phyloP scores from a whole-genome alignment of 1,140 invertebrate species.

The Copidosoma floridanum region DNA sequence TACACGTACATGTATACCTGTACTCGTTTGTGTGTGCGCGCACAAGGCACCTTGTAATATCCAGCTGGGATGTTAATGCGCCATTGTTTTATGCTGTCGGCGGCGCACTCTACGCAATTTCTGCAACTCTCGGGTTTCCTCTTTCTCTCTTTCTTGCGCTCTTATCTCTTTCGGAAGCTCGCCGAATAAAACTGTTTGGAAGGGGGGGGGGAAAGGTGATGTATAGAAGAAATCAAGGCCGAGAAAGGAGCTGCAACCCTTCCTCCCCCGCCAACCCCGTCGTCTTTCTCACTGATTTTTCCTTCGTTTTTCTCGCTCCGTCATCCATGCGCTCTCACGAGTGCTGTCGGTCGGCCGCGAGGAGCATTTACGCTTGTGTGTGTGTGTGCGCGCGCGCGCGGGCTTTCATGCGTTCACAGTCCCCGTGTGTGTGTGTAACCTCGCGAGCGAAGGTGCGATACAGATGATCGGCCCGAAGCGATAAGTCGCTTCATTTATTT shows the following conservation, averaged over 20 bases:
- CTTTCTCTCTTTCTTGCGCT: constrained; percentile 32
- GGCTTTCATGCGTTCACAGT: too few species aligned
- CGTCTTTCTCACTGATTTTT: constrained; percentile 22
- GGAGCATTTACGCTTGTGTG: too few species aligned
- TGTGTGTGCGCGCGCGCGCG: neutral
- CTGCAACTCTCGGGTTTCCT: constrained; percentile 4
- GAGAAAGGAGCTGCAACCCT: neutral
- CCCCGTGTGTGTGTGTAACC: too few species aligned
- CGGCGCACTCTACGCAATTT: constrained; percentile 17
- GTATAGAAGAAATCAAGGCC: constrained; percentile 27
- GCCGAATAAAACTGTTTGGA: constrained; percentile 36
- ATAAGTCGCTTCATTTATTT: constrained; percentile 23
- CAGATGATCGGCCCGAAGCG: neutral
- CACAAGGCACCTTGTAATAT: constrained; percentile 33
- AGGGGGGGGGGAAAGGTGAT: too few species aligned
- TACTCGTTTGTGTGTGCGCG: constrained; percentile 5
- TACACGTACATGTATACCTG: neutral
- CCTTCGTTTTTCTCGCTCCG: constrained; percentile 8
- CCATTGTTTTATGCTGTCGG: constrained; percentile 36
- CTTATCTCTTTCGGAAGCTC: constrained; percentile 34
- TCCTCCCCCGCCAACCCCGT: neutral
- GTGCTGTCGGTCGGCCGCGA: neutral
- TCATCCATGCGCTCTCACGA: neutral
- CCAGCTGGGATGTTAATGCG: constrained; percentile 39
- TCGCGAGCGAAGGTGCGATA: constrained; percentile 17